phyloP scores from a whole-genome alignment of 1,140 invertebrate genomes.

The Ips nitidus region DNA sequence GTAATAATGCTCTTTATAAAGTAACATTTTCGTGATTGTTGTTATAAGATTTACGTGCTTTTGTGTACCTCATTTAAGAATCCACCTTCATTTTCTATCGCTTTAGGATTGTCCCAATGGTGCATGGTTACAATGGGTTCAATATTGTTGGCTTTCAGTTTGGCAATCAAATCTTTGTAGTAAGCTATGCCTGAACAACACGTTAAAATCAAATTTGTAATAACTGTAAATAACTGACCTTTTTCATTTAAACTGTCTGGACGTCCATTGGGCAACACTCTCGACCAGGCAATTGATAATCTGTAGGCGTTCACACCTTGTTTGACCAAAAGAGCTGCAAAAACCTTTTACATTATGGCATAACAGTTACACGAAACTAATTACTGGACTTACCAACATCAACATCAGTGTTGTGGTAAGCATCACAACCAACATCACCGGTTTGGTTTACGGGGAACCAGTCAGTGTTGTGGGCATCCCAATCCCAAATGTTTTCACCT shows the following conservation, averaged over 20 bases:
- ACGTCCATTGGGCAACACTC: conserved; percentile 42
- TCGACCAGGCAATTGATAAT: conserved; percentile 63
- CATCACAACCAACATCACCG: conserved; percentile 60
- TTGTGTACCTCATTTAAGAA: conserved; percentile 21
- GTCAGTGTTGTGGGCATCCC: conserved; percentile 55
- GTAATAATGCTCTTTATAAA: conserved; percentile 52
- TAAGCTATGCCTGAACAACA: conserved; percentile 50
- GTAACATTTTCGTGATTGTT: neutral
- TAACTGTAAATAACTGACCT: conserved; percentile 46
- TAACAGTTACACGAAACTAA: neutral
- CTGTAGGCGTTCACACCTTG: conserved; percentile 56
- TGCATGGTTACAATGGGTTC: conserved; percentile 69
- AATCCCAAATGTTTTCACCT: conserved; percentile 59
- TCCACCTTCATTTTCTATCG: conserved; percentile 56
- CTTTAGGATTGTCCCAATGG: conserved; percentile 70
- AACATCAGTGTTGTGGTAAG: conserved; percentile 60
- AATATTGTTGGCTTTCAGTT: conserved; percentile 57
- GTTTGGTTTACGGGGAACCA: conserved; percentile 55
- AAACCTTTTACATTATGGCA: neutral
- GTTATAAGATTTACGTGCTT: neutral
- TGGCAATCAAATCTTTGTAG: conserved; percentile 61
- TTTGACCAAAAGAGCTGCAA: conserved; percentile 49
- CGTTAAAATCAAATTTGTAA: too few species aligned
- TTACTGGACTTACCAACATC: conserved; percentile 51
- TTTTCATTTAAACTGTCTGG: conserved; percentile 58